These are phyloP conservation scores for Gonatopus flavifemur DNA, from an alignment of 1,140 invertebrate genomes.

Conservation along the genomic window DNA sequence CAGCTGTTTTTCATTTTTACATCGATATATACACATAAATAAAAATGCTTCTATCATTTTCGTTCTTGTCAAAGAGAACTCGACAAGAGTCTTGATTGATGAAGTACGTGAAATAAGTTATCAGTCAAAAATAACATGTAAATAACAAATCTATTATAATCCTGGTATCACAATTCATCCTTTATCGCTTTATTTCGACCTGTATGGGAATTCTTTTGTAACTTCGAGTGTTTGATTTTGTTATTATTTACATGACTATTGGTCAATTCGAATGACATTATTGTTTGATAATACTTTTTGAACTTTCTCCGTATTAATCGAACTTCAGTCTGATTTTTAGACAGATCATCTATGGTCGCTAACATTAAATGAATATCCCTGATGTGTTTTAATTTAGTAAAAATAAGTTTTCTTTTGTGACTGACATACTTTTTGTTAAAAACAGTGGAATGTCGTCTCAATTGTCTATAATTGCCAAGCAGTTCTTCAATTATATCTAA, in stretches of 20 bases:
- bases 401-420: constrained; percentile 34
- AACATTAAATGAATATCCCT: constrained; percentile 49
- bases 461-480: constrained; percentile 37
- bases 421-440: constrained; percentile 16
- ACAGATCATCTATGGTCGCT: constrained; percentile 38
- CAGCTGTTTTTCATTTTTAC: no score
- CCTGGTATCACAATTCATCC: constrained; percentile 44
- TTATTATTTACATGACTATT: constrained; percentile 12
- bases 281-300: constrained; percentile 31
- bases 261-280: constrained; percentile 12
- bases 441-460: constrained; percentile 25
- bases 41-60: no score
- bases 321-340: constrained; percentile 30
- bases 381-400: constrained; percentile 46
- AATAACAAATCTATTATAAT: constrained; percentile 8
- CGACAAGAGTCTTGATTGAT: no score
- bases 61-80: no score
- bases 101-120: no score
- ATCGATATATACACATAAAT: no score
- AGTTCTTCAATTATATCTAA: constrained; percentile 47
- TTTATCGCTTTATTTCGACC: constrained; percentile 17
- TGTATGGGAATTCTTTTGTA: constrained; percentile 2
- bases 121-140: no score
- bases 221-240: neutral
- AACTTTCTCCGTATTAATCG: constrained; percentile 35